Base-by-base conservation (phyloP, 2,888 invertebrate genomes). In the Siphonodentalium dalli region DNA sequence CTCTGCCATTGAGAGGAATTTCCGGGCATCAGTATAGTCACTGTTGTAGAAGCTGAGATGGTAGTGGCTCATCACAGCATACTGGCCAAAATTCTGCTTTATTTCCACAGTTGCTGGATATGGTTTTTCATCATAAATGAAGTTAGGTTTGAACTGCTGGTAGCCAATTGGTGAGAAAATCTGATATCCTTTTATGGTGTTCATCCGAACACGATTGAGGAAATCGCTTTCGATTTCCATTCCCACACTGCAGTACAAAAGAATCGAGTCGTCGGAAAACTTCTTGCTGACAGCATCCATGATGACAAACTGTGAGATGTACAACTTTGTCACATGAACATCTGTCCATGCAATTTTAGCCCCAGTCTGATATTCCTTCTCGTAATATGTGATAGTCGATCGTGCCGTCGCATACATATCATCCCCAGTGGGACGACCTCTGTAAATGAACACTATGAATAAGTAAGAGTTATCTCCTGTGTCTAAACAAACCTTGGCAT, bases 191-290 rank as follows among this genome's bases (percentile, higher is more conserved):
- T 85, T 84, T 61, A 98, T 92, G 2, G 94, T 94, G 83, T 96
- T 97, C 92, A 98, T 94, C 55, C 96, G 88, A 11, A 94, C 90
- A 74, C 96, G 85, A 77, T 98, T 97, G 39, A 97, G 86, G 83
- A 93, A 95, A 24, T 79, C 79, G 0, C 65, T 58, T 1, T 72
- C 66, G 24, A 79, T 60, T 31, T 77, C 74, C 69, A 76, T 76
- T 11, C 72, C 76, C 0, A 73, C 67, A 3, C 71, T 68, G 27
- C 74, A 72, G 28, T 73, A 57, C 13, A 78, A 44, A 1, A 78
- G 55, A 13, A 80, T 62, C 3, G 75, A 65, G 31, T 93, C 91
- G 0, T 87, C 82, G 3, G 88, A 85, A 59, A 91, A 85, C 77
- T 90, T 90, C 60, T 86, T 86, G 46, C 89, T 55, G 0, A 89